A percentile compares a stretch with the other conserved stretches of the same genome.
Evolutionary conservation across 2,113 vertebrate genomes (phyloP).

Genomic region (Dasyornis broadbenti): DNA sequence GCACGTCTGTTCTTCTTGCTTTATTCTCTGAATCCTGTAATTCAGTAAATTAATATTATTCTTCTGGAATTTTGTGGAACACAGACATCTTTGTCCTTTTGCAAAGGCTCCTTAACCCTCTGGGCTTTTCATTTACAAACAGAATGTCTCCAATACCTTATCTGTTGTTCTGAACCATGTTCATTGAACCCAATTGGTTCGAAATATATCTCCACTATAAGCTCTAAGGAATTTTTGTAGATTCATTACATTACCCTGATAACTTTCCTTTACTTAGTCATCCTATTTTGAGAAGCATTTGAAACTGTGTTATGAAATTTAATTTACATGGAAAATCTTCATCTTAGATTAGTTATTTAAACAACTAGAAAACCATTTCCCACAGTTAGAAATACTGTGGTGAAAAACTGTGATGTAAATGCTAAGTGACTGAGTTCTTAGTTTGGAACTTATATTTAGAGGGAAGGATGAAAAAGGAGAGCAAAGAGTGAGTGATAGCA

Average conservation of each 20-base stretch:
- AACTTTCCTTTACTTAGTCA: neutral
- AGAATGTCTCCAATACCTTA: neutral
- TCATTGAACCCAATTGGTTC: neutral
- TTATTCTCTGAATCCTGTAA: neutral
- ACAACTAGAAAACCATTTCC: neutral
- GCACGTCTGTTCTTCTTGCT: neutral
- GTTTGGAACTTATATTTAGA: neutral
- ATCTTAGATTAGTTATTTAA: neutral
- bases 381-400: neutral
- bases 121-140: neutral
- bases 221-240: neutral
- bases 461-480: neutral
- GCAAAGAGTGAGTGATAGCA: neutral
- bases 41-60: neutral
- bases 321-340: neutral
- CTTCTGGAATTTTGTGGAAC: constrained; percentile 13
- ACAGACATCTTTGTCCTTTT: constrained; percentile 12
- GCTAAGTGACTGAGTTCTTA: neutral
- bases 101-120: neutral
- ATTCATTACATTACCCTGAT: neutral
- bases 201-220: neutral
- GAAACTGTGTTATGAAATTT: neutral
- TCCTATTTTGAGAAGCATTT: neutral
- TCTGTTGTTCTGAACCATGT: neutral
- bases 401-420: neutral